phyloP scores from a whole-genome alignment of 2,888 invertebrate species.

The Trichogramma evanescens region DNA sequence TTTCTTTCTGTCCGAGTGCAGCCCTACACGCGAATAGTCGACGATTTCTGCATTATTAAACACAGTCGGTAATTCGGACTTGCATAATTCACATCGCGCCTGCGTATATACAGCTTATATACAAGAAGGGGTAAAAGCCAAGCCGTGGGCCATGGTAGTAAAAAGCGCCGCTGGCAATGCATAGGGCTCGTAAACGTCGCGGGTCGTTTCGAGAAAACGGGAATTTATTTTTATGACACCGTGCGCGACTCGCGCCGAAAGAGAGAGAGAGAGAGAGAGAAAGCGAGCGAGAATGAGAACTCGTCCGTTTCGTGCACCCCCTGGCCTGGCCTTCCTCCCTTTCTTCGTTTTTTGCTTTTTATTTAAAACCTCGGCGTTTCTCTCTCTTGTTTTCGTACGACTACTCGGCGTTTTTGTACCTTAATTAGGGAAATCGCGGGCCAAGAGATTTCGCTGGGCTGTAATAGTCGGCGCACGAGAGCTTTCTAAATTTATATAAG shows the following conservation, averaged over 20 bases:
- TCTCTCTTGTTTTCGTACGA: not conserved
- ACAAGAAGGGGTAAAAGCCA: not conserved
- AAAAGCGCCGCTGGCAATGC: not conserved
- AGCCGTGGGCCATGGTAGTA: not conserved
- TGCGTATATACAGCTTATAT: no score
- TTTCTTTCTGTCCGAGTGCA: conserved; percentile 5
- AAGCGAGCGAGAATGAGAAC: no score
- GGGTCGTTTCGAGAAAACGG: conserved; percentile 16
- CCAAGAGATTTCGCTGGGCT: not conserved
- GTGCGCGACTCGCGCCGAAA: no score
- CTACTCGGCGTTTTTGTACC: conserved; percentile 1
- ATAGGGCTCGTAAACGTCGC: conserved; percentile 16
- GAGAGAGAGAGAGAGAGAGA: no score
- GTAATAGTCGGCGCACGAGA: no score
- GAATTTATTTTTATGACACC: conserved; percentile 21
- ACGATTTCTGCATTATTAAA: conserved; percentile 17
- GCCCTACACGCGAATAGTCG: not conserved
- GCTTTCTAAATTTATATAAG: no score
- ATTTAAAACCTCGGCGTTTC: not conserved
- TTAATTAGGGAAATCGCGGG: conserved; percentile 15
- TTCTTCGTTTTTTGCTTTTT: not conserved
- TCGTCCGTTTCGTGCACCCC: not conserved
- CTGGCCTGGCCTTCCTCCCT: not conserved
- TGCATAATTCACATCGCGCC: conserved; percentile 18
- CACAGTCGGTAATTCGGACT: conserved; percentile 12